Percentiles rank a stretch among this genome's conserved stretches.
These are phyloP conservation scores for Petroica traversi DNA, from an alignment of 2,113 vertebrate species.

Conservation along the genomic window DNA sequence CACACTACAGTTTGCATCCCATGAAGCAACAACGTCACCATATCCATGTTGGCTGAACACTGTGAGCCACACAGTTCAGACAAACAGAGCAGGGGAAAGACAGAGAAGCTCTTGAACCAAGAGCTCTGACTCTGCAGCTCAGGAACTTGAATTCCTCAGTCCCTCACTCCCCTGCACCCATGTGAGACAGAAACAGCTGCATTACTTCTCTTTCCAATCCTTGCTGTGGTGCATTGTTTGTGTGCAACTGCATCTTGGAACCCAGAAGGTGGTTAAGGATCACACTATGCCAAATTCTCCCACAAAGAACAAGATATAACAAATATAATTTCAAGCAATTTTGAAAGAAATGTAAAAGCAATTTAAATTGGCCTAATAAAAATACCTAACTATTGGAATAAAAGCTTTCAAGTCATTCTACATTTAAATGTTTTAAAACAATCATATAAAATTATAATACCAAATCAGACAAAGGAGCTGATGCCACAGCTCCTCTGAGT, in stretches of 20 bases:
- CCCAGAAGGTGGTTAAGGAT: background rate
- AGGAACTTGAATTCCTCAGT: rapidly evolving
- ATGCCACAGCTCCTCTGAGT: background rate
- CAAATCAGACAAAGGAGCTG: background rate
- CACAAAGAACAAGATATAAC: background rate
- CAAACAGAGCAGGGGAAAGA: no score
- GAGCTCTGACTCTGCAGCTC: background rate
- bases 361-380: background rate
- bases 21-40: background rate
- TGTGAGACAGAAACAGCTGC: rapidly evolving
- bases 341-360: background rate
- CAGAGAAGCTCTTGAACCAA: background rate
- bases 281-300: background rate
- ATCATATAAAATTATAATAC: background rate
- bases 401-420: background rate
- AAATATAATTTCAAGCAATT: background rate
- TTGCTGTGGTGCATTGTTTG: rapidly evolving
- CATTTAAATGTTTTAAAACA: background rate
- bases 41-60: rapidly evolving
- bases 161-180: background rate
- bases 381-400: background rate
- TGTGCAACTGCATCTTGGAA: background rate
- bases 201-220: background rate
- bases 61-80: background rate
- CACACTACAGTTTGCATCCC: background rate